Conservation (phyloP, 2,113 vertebrate genomes). For the Lepisosteus oculatus region DNA sequence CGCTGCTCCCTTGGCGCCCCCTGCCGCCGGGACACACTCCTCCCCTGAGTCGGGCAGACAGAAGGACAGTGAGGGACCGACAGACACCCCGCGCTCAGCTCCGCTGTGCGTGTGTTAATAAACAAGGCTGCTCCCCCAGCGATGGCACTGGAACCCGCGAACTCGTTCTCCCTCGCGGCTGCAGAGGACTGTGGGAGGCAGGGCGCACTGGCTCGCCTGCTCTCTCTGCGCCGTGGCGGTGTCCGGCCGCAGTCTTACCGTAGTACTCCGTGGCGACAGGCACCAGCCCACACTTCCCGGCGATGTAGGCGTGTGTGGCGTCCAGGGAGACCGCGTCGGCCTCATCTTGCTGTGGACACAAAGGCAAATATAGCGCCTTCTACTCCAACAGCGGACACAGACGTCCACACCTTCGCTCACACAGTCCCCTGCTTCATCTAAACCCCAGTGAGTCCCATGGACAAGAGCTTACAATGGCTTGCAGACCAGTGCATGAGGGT, state of each 20-base stretch:
- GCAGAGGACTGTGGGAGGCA: too few relatives aligned
- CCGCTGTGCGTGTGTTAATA: neutral
- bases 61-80: neutral
- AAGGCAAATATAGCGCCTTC: neutral
- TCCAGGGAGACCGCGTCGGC: conserved; percentile 83
- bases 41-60: conserved; percentile 46
- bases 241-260: conserved; percentile 53
- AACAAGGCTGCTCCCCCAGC: too few relatives aligned
- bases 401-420: neutral
- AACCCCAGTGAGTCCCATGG: too few relatives aligned
- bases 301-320: conserved; percentile 78
- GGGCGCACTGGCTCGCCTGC: neutral
- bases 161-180: too few relatives aligned
- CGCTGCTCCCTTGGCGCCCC: conserved; percentile 35
- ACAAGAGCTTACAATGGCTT: too few relatives aligned
- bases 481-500: too few relatives aligned
- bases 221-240: neutral
- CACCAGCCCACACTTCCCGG: conserved; percentile 78
- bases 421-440: too few relatives aligned
- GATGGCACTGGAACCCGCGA: too few relatives aligned
- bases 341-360: conserved; percentile 71
- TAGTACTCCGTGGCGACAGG: conserved; percentile 84
- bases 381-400: neutral
- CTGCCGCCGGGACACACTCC: conserved; percentile 44
- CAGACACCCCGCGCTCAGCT: neutral